phyloP scores from a whole-genome alignment of 2,888 invertebrate genomes.

The Sesia bembeciformis region DNA sequence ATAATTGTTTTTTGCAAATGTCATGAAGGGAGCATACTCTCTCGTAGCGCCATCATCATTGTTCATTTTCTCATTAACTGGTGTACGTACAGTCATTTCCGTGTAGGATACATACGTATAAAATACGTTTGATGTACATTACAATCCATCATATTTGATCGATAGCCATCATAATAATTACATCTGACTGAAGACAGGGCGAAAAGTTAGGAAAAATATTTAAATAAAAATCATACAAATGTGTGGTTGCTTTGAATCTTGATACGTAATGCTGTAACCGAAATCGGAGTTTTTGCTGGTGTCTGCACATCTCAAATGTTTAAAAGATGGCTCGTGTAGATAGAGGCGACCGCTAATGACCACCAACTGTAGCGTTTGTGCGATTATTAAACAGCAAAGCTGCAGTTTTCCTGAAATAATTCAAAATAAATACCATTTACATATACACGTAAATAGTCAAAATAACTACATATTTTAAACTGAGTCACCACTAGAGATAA shows the following conservation, averaged over 20 bases:
- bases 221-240: background rate
- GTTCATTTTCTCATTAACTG: too few species aligned
- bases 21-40: too few species aligned
- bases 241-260: background rate
- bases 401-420: background rate
- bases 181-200: too few species aligned
- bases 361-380: background rate
- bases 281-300: background rate
- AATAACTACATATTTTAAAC: background rate
- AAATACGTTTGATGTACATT: too few species aligned
- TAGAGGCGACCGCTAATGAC: background rate
- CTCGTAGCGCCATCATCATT: too few species aligned
- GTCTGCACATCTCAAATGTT: background rate
- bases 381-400: background rate
- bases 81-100: too few species aligned
- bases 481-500: background rate
- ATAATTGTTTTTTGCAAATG: too few species aligned
- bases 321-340: background rate
- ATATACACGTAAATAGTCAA: background rate
- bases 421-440: background rate
- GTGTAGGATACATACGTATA: too few species aligned
- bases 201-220: too few species aligned
- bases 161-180: too few species aligned
- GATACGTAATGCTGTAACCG: constrained; percentile 2
- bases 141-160: too few species aligned